Percentiles rank a stretch among this genome's conserved stretches.
Conservation (phyloP, 2,113 vertebrate species). For the Eublepharis macularius region DNA sequence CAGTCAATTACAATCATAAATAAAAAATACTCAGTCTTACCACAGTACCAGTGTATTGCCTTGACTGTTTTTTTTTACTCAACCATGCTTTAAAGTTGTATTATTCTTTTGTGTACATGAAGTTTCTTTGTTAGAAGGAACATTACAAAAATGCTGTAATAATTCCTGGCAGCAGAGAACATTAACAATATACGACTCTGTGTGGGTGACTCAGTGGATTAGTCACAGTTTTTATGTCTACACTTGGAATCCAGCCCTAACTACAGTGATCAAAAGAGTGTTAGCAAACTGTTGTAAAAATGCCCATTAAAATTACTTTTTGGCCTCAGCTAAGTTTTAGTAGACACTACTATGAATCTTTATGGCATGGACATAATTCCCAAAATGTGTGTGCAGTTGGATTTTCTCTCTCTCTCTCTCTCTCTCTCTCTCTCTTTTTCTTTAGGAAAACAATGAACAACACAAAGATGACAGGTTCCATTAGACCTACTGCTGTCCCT, state of each 20-base stretch:
- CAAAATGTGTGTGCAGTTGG: no score
- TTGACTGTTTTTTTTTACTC: conserved; percentile 49
- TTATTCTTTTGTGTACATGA: conserved; percentile 67
- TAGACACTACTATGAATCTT: conserved; percentile 66
- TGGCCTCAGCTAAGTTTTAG: conserved; percentile 71
- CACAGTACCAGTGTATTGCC: conserved; percentile 42
- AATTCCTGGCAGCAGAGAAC: conserved; percentile 78
- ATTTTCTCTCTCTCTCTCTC: background rate
- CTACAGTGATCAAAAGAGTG: conserved; percentile 79
- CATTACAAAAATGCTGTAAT: conserved; percentile 75
- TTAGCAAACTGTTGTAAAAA: conserved; percentile 82
- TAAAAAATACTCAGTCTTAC: conserved; percentile 35
- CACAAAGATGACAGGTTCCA: background rate
- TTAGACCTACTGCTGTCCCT: background rate
- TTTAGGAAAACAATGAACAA: conserved; percentile 59
- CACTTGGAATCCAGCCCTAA: conserved; percentile 80
- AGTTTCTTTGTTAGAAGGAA: conserved; percentile 71
- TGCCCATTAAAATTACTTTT: conserved; percentile 81
- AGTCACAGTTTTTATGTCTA: conserved; percentile 81
- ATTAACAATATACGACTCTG: conserved; percentile 82
- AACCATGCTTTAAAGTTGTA: conserved; percentile 61
- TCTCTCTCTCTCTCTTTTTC: conserved; percentile 63
- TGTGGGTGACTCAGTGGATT: conserved; percentile 80
- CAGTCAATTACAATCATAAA: conserved; percentile 46
- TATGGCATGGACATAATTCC: conserved; percentile 32